phyloP scores from a whole-genome alignment of 2,113 vertebrate species.

The Lampris incognitus region DNA sequence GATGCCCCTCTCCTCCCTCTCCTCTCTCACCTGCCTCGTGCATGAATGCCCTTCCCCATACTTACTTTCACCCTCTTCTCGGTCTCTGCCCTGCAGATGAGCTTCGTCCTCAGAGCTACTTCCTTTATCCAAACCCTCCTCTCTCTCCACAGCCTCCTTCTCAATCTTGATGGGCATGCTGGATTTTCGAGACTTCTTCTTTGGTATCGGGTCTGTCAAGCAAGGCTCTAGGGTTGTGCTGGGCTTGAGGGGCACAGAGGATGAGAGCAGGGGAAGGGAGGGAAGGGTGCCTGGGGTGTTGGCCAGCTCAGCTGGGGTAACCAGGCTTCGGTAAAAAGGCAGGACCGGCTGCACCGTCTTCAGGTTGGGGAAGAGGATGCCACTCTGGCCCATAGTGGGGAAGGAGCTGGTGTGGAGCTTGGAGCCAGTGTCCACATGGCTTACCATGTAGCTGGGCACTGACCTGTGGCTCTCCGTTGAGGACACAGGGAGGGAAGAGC shows the following conservation, averaged over 20 bases:
- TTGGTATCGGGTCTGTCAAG: slow-evolving; percentile 85
- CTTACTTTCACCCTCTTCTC: slow-evolving; percentile 58
- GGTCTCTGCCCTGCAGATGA: slow-evolving; percentile 77
- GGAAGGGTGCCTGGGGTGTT: slow-evolving; percentile 93
- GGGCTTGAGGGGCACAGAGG: slow-evolving; percentile 88
- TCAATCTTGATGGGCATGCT: slow-evolving; percentile 99
- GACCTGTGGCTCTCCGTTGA: slow-evolving; percentile 83
- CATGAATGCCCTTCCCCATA: slow-evolving; percentile 51
- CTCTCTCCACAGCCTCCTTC: slow-evolving; percentile 85
- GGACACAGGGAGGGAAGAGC: slow-evolving; percentile 57
- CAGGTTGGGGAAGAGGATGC: slow-evolving; percentile 93
- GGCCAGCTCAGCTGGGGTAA: slow-evolving; percentile 93
- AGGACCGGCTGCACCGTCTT: slow-evolving; percentile 97
- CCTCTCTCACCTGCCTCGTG: slow-evolving; percentile 48
- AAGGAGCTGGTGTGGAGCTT: slow-evolving; percentile 81
- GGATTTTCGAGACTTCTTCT: slow-evolving; percentile 99
- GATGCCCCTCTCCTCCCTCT: slow-evolving; percentile 8
- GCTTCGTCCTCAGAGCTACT: slow-evolving; percentile 87
- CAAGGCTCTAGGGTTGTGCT: slow-evolving; percentile 75
- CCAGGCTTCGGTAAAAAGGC: slow-evolving; percentile 94
- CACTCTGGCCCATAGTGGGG: slow-evolving; percentile 85
- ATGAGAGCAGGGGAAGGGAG: slow-evolving; percentile 91
- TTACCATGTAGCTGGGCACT: slow-evolving; percentile 81
- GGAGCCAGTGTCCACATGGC: slow-evolving; percentile 84
- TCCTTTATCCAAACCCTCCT: slow-evolving; percentile 75